Evolutionary conservation across 2,888 invertebrate species (phyloP).

Genomic region (Pantelozetes paolii): DNA sequence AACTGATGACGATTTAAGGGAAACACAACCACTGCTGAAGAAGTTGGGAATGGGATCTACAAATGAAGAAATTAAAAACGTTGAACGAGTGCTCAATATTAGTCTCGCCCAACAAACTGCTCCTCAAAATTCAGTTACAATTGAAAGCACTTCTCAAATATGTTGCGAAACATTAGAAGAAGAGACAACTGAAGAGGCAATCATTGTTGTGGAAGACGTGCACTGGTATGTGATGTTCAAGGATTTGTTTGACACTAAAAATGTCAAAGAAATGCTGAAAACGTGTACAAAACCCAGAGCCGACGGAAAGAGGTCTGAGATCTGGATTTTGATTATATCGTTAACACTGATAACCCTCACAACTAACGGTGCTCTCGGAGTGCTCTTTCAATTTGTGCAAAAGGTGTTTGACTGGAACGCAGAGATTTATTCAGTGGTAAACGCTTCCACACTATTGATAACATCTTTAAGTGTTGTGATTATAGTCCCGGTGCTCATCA

Average conservation of each 20-base stretch:
- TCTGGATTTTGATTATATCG: constrained; percentile 33
- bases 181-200: background rate
- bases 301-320: background rate
- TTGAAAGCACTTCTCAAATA: too few species aligned
- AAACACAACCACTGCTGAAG: constrained; percentile 16
- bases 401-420: constrained; percentile 36
- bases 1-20: too few species aligned
- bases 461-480: constrained; percentile 30
- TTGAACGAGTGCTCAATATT: background rate
- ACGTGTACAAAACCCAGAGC: background rate
- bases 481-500: constrained; percentile 20
- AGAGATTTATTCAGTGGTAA: background rate
- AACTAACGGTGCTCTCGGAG: background rate
- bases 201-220: too few species aligned
- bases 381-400: constrained; percentile 39
- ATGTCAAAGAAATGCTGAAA: background rate
- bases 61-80: background rate
- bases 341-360: constrained; percentile 27
- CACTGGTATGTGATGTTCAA: constrained; percentile 9
- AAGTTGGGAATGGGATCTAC: background rate
- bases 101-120: background rate
- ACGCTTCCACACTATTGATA: constrained; percentile 4
- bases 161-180: too few species aligned
- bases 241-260: constrained; percentile 19
- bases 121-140: too few species aligned